These are phyloP conservation scores for Carcina quercana DNA, from an alignment of 2,888 invertebrate species.

Conservation along the genomic window DNA sequence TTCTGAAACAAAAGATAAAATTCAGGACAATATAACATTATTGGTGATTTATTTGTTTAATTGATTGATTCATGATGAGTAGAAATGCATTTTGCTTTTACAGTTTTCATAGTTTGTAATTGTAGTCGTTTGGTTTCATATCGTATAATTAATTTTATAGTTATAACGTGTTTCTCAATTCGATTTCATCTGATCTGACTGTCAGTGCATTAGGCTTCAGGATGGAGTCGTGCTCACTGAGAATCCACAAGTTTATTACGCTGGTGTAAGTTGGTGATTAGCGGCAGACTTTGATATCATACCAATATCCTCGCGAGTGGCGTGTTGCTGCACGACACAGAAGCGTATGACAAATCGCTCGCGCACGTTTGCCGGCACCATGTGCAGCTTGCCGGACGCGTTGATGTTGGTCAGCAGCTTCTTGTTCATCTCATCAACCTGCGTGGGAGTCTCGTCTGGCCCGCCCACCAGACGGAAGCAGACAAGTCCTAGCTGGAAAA, in stretches of 20 bases:
- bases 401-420: slow-evolving; percentile 94
- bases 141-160: too few species aligned
- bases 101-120: too few species aligned
- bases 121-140: not conserved
- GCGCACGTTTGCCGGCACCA: slow-evolving; percentile 95
- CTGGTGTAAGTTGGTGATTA: too few species aligned
- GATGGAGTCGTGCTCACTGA: too few species aligned
- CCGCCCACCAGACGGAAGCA: slow-evolving; percentile 90
- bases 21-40: slow-evolving; percentile 1
- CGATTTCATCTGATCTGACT: too few species aligned
- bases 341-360: slow-evolving; percentile 95
- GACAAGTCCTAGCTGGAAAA: slow-evolving; percentile 86
- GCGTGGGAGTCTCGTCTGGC: slow-evolving; percentile 47
- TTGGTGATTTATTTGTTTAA: too few species aligned
- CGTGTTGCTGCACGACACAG: slow-evolving; percentile 94
- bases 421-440: slow-evolving; percentile 84
- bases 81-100: too few species aligned
- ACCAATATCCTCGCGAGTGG: slow-evolving; percentile 89
- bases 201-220: too few species aligned
- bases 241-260: too few species aligned
- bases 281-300: too few species aligned
- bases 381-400: slow-evolving; percentile 95
- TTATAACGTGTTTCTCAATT: too few species aligned
- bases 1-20: slow-evolving; percentile 67
- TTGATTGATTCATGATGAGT: too few species aligned